Evolutionary conservation across 1,140 invertebrate species (phyloP), one percentile per base, ranked within the genome.

Genomic region (Periplaneta americana): DNA sequence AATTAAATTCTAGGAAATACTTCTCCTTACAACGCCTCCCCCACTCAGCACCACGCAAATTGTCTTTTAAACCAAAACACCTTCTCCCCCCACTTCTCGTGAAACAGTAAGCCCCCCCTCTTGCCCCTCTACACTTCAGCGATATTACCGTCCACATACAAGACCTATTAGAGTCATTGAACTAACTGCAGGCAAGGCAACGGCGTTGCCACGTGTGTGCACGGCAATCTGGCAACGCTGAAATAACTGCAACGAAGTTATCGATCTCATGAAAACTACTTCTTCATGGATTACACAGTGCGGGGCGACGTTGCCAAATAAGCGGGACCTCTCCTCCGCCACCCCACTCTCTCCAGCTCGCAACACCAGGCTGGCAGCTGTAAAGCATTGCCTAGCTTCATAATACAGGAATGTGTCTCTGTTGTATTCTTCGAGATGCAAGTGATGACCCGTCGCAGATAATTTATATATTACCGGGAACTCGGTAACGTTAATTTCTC

Each of bases 181-280:
- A 75, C 75, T 34, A 34, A 66, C 48, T 66, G 48, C 48, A 33
- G 31, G 75, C 75, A 75, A 75, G 75, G 75, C 34, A 34, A n/a
- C 75, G 34, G 32, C 75, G 75, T 75, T 75, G 75, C 75, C 75
- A 75, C 32, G 75, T 75, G 22, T 33, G 33, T n/a, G 6, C 75
- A 31, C 32, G 34, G 3, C 75, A 22, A 34, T 33, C 32, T 36
- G 76, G 76, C 76, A 78, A 78, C 76, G 76, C 76, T 36, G 76
- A 34, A 78, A 31, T 78, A 78, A 78, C 34, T 78, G 76, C 76
- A 78, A 78, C 76, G 76, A 31, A 36, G 76, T 39, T 78, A 78
- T 78, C 76, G 76, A 78, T 78, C 76, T 78, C 36, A 39, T 36
- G 48, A 66, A 66, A 66, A 66, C 48, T 28, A 66, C 48, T 66